phyloP scores from a whole-genome alignment of 1,140 invertebrate genomes.

The Brachionus angularis region DNA sequence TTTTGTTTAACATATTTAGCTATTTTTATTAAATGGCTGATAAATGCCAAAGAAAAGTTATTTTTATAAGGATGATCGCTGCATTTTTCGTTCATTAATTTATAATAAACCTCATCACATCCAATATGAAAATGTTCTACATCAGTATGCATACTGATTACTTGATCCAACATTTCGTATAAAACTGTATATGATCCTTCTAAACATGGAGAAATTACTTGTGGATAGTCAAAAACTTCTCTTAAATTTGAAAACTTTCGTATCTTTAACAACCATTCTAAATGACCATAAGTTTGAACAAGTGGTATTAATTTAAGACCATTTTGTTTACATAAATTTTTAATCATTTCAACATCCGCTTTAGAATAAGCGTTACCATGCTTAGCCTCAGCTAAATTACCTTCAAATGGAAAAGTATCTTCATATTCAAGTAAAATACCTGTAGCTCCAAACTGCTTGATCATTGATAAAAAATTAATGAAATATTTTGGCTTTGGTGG shows the following conservation, averaged over 20 bases:
- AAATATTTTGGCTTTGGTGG: slow-evolving; percentile 14
- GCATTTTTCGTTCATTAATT: slow-evolving; percentile 13
- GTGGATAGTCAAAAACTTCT: slow-evolving; percentile 36
- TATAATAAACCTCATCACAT: slow-evolving; percentile 61
- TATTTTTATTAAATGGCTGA: slow-evolving; percentile 57
- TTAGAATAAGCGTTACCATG: slow-evolving; percentile 31
- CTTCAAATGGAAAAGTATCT: slow-evolving; percentile 44
- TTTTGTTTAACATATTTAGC: slow-evolving; percentile 58
- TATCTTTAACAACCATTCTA: slow-evolving; percentile 40
- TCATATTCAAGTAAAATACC: slow-evolving; percentile 45
- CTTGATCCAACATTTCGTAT: slow-evolving; percentile 74
- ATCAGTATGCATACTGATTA: slow-evolving; percentile 61
- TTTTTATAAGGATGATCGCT: neutral
- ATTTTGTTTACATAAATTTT: slow-evolving; percentile 37
- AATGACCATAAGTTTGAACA: slow-evolving; percentile 43
- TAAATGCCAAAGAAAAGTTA: slow-evolving; percentile 21
- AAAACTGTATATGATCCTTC: slow-evolving; percentile 12
- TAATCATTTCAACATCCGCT: slow-evolving; percentile 32
- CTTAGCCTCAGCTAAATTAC: neutral
- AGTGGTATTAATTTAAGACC: slow-evolving; percentile 42
- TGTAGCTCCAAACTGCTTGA: slow-evolving; percentile 41
- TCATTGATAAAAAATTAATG: slow-evolving; percentile 25
- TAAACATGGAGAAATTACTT: slow-evolving; percentile 25
- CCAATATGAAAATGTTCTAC: slow-evolving; percentile 63
- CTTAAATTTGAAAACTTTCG: slow-evolving; percentile 38